phyloP scores from a whole-genome alignment of 2,113 vertebrate species.

The Pristiophorus japonicus region DNA sequence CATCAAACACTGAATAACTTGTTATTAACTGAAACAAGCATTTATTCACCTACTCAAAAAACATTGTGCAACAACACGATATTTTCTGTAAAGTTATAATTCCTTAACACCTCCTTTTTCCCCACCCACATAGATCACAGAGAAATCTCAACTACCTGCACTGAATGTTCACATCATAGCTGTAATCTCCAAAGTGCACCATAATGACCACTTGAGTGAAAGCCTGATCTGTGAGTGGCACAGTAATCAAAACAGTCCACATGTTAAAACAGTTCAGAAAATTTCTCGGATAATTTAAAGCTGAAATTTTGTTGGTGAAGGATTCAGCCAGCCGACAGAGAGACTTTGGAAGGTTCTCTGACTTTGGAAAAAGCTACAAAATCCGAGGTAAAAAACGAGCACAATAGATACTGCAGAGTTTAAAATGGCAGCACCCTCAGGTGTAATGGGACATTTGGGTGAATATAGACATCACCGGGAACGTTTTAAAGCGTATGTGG shows the following conservation, averaged over 20 bases:
- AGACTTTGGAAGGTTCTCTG: too few relatives aligned
- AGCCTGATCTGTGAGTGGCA: not conserved
- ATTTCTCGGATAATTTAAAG: too few relatives aligned
- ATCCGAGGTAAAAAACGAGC: too few relatives aligned
- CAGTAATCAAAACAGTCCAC: not conserved
- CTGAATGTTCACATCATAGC: not conserved
- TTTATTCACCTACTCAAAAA: not conserved
- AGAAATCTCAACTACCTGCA: not conserved
- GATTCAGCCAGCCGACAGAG: too few relatives aligned
- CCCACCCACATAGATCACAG: not conserved
- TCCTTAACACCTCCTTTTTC: not conserved
- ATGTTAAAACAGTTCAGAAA: not conserved
- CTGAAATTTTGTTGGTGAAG: too few relatives aligned
- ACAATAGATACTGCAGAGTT: too few relatives aligned
- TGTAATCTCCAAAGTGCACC: not conserved
- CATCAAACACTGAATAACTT: not conserved
- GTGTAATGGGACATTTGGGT: too few relatives aligned
- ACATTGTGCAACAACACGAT: not conserved
- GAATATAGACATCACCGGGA: too few relatives aligned
- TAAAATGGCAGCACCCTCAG: too few relatives aligned
- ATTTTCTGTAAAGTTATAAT: not conserved
- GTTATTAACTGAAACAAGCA: constrained; percentile 4
- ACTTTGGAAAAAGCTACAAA: too few relatives aligned
- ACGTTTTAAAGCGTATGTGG: too few relatives aligned
- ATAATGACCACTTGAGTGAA: not conserved